A percentile compares a stretch with the other conserved stretches of the same genome.
These are phyloP conservation scores for Patagioenas fasciata DNA, from an alignment of 2,113 vertebrate genomes.

Conservation along the genomic window DNA sequence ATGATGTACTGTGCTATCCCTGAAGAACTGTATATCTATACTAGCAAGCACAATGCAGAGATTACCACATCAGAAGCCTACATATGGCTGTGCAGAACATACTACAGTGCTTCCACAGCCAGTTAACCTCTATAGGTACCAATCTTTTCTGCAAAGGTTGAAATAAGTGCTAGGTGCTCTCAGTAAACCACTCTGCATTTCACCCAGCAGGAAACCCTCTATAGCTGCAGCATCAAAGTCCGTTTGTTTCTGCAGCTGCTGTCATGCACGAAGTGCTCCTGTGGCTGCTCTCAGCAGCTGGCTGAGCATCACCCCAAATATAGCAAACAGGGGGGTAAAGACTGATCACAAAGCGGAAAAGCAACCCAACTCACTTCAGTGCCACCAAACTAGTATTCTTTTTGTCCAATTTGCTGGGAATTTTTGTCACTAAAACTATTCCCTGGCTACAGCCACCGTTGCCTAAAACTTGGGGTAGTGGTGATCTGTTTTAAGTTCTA, in stretches of 20 bases:
- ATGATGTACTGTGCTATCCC: background rate
- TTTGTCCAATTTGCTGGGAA: accelerated
- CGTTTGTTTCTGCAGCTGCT: conserved; percentile 38
- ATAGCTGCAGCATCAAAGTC: background rate
- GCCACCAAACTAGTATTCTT: background rate
- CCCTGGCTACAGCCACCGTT: background rate
- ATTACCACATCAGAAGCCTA: background rate
- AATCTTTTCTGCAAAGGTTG: background rate
- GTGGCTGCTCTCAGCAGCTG: background rate
- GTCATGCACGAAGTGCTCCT: background rate
- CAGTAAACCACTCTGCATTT: background rate
- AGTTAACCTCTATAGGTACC: background rate
- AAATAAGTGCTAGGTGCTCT: background rate
- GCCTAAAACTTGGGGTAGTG: background rate
- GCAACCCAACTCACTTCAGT: background rate
- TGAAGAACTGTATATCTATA: background rate
- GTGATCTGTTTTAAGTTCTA: background rate
- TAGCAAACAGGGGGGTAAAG: accelerated
- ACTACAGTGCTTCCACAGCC: background rate
- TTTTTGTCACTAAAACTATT: background rate
- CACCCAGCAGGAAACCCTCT: background rate
- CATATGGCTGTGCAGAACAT: background rate
- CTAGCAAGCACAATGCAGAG: background rate
- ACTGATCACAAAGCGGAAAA: background rate
- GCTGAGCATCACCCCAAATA: background rate